These are phyloP conservation scores for Zosterops japonicus DNA, from an alignment of 2,113 vertebrate genomes.

Conservation along the genomic window DNA sequence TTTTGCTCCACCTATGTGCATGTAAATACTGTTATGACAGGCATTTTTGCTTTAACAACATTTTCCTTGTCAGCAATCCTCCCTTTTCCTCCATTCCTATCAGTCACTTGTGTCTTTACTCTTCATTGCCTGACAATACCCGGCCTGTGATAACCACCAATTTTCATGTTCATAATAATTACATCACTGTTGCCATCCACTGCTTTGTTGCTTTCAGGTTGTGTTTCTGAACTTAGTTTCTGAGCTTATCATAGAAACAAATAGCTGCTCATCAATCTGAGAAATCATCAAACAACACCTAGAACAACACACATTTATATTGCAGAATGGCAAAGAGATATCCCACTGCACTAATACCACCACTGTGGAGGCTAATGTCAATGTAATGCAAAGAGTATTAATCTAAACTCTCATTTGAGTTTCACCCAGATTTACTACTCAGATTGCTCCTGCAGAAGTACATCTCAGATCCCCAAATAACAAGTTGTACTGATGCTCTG, in stretches of 20 bases:
- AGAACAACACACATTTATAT: background rate
- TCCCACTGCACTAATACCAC: background rate
- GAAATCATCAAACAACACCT: background rate
- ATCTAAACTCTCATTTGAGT: background rate
- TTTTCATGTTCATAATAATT: background rate
- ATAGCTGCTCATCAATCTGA: background rate
- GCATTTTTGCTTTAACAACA: background rate
- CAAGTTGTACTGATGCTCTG: background rate
- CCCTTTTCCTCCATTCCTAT: background rate
- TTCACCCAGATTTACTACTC: background rate
- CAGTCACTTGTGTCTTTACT: background rate
- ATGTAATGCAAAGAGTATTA: background rate
- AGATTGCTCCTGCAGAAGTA: background rate
- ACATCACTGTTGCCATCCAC: background rate
- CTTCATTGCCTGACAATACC: background rate
- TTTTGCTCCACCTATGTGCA: background rate
- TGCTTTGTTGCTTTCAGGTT: background rate
- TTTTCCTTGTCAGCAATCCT: background rate
- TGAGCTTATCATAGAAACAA: background rate
- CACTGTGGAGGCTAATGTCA: background rate
- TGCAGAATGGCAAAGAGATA: background rate
- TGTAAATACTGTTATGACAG: background rate
- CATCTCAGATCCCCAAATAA: background rate
- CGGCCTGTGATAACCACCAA: background rate
- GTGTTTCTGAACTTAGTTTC: background rate